Base-by-base conservation (phyloP, 2,113 vertebrate species). In the Oreotrochilus melanogaster region DNA sequence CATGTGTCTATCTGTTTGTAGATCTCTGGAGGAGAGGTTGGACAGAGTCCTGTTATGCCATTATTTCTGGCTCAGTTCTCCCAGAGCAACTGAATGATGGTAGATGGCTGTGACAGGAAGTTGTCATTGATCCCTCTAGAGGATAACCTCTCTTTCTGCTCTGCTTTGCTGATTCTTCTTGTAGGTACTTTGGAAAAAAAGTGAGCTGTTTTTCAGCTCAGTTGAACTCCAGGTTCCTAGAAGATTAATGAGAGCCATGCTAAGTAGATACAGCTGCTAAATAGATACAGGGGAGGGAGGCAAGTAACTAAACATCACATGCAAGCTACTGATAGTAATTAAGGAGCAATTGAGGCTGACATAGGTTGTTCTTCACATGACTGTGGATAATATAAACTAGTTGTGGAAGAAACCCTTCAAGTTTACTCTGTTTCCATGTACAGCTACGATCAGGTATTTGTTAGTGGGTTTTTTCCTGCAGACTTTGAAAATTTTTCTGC, bases 191-290 rank as follows among this genome's bases (percentile, higher is more conserved):
- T 61, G 83, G 64, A 57, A 74, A 78, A 80, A 91, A 47, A 47
- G 15, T 0, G 4, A 90, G 67, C 85, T 92, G 67, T 33, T 85
- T 76, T 80, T 78, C 79, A 57, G 39, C 82, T 90, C 64, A 92
- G 43, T 71, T 88, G 79, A 64, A 18, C 61, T 92, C 31, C 72
- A 86, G 82, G 79, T 95, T 92, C 88, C 79, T 84, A 84, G 82
- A 74, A 85, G 85, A 88, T 88, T 47, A 75, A 88, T 86, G 51
- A 72, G 78, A 69, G n/a, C 65, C 53, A 12, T 65, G 72, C 82
- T 95, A 71, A 92, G 85, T 76, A 79, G 72, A 80, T 86, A 37
- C 67, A 96, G 75, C 64, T 93, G 93, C 81, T 95, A 70, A 92
- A 82, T 76, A 79, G 72, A 80, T 86, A 42, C 60, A 95, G 75